Percentiles rank a stretch among this genome's conserved stretches.
Conservation (phyloP, 37 sponge, comb jelly and placozoan species). For the Crambe crambe region DNA sequence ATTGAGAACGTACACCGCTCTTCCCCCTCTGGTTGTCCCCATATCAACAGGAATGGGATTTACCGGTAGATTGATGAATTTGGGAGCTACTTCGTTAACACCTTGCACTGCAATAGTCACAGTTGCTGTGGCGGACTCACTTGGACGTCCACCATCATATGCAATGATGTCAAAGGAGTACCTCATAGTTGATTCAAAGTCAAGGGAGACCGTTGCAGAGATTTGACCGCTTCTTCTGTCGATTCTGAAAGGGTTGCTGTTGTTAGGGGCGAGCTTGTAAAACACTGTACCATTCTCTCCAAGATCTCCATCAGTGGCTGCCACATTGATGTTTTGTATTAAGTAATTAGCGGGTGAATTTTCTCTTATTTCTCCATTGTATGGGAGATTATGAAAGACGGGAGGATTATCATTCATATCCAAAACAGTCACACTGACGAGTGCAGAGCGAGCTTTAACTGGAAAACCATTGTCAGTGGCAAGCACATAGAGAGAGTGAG, state of each 20-base stretch:
- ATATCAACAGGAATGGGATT: background rate
- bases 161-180: constrained; percentile 38
- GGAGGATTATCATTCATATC: constrained; percentile 74
- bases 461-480: constrained; percentile 62
- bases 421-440: constrained; percentile 16
- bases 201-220: background rate
- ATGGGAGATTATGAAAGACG: background rate
- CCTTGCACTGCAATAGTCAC: constrained; percentile 27
- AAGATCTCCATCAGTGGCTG: constrained; percentile 59
- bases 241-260: constrained; percentile 32
- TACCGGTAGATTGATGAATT: background rate
- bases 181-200: constrained; percentile 2
- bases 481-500: constrained; percentile 26
- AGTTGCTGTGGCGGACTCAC: background rate
- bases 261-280: constrained; percentile 7
- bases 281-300: constrained; percentile 8
- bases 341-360: constrained; percentile 4
- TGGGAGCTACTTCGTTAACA: constrained; percentile 51
- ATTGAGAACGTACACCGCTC: constrained; percentile 8
- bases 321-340: constrained; percentile 22
- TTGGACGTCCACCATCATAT: constrained; percentile 10
- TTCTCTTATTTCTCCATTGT: constrained; percentile 30
- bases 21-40: background rate
- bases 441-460: constrained; percentile 7
- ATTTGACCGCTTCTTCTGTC: constrained; percentile 23